These are phyloP conservation scores for Catostylus mosaicus DNA, from an alignment of 30 jellyfish, hydroid and myxozoan genomes.

Conservation along the genomic window DNA sequence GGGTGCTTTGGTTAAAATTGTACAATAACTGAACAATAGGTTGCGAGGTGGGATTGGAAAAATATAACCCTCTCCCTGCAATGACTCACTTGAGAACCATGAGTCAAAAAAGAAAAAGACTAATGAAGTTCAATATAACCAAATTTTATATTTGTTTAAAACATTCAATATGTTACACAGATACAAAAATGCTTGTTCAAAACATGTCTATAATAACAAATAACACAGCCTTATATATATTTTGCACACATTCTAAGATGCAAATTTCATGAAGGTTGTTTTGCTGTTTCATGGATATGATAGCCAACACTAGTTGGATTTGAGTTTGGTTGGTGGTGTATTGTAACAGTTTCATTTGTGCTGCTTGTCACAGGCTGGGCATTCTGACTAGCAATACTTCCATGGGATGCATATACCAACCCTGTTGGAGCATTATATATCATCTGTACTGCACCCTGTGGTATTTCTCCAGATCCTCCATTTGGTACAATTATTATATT, in stretches of 20 bases:
- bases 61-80: too few species aligned
- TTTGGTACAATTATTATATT: constrained; percentile 75
- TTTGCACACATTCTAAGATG: neutral
- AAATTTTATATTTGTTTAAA: too few species aligned
- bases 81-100: too few species aligned
- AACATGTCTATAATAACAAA: too few species aligned
- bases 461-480: constrained; percentile 50
- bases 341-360: constrained; percentile 44
- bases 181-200: too few species aligned
- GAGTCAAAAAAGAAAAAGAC: too few species aligned
- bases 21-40: too few species aligned
- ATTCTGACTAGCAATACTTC: constrained; percentile 30
- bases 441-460: constrained; percentile 87
- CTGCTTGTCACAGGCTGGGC: constrained; percentile 10
- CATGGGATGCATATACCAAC: constrained; percentile 77
- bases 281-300: constrained; percentile 30
- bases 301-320: constrained; percentile 24
- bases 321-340: constrained; percentile 57
- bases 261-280: constrained; percentile 30
- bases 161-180: too few species aligned
- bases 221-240: neutral
- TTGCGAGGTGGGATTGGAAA: too few species aligned
- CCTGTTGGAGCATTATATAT: constrained; percentile 78
- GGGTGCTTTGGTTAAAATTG: too few species aligned
- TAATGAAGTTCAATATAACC: too few species aligned